Percentiles rank a stretch among this genome's conserved stretches.
Conservation (phyloP, 2,888 invertebrate genomes). For the Erynnis tages region DNA sequence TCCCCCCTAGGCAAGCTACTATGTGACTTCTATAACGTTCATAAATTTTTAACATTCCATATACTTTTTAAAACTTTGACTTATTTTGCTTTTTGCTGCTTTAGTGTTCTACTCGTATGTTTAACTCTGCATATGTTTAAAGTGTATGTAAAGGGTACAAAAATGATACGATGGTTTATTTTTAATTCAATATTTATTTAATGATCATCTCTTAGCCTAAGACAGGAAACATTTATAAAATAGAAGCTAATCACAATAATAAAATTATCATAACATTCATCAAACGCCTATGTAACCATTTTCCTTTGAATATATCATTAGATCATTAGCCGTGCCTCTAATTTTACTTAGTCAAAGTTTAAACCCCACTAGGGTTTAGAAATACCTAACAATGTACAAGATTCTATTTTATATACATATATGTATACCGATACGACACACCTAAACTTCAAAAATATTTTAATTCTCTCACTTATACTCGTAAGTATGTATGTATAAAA, state of each 20-base stretch:
- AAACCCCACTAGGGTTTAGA: slow-evolving; percentile 4
- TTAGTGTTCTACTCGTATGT: too few relatives aligned
- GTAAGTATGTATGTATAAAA: too few relatives aligned
- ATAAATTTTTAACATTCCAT: too few relatives aligned
- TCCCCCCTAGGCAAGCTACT: too few relatives aligned
- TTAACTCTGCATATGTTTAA: too few relatives aligned
- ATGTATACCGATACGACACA: not conserved
- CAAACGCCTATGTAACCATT: slow-evolving; percentile 40
- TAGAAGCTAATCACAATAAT: slow-evolving; percentile 74
- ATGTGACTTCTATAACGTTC: too few relatives aligned
- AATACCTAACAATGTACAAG: not conserved
- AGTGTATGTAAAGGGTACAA: not conserved
- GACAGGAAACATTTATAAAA: slow-evolving; percentile 78
- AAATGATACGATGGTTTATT: slow-evolving; percentile 11
- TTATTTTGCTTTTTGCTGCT: too few relatives aligned
- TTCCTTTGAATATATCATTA: slow-evolving; percentile 7
- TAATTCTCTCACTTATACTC: not conserved
- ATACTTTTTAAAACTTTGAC: too few relatives aligned
- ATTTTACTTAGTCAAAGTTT: slow-evolving; percentile 15
- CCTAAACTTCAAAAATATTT: not conserved
- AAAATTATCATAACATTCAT: slow-evolving; percentile 74
- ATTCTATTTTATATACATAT: too few relatives aligned
- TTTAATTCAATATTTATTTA: slow-evolving; percentile 70
- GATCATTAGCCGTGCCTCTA: slow-evolving; percentile 14
- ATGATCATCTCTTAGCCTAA: slow-evolving; percentile 71